Conservation (phyloP, 2,113 vertebrate genomes). For the Colossoma macropomum region DNA sequence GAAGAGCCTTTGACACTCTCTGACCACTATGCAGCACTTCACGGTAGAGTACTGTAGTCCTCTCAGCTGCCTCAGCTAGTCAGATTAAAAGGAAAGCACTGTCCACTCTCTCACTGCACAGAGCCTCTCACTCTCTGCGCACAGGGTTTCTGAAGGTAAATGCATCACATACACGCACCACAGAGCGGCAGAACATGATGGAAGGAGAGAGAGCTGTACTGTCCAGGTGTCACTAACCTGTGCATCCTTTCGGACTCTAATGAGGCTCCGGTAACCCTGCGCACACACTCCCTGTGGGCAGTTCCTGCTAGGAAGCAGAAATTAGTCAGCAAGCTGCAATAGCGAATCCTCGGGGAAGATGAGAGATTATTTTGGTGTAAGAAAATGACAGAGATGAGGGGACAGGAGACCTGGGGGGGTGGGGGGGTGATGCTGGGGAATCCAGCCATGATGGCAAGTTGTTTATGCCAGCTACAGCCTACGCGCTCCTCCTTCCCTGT, state of each 20-base stretch:
- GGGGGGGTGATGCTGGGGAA: not conserved
- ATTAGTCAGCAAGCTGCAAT: conserved; percentile 22
- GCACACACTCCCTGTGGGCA: not conserved
- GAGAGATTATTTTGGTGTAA: conserved; percentile 19
- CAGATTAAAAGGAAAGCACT: conserved; percentile 1
- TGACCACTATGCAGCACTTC: not conserved
- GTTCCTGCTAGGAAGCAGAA: conserved; percentile 6
- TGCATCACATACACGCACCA: not conserved
- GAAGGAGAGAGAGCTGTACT: not conserved
- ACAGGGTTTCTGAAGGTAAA: not conserved
- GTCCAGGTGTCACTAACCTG: conserved; percentile 38
- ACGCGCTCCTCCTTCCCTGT: conserved; percentile 8
- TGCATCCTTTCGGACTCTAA: conserved; percentile 42
- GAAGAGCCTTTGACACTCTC: not conserved
- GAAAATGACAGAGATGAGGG: conserved; percentile 6
- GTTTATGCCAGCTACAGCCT: conserved; percentile 6
- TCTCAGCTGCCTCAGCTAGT: not conserved
- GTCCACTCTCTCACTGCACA: not conserved
- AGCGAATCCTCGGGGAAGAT: conserved; percentile 3
- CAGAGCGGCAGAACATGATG: not conserved
- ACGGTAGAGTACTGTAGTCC: not conserved
- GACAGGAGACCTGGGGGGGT: not conserved
- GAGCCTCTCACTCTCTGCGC: not conserved
- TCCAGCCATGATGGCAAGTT: conserved; percentile 1
- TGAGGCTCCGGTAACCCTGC: conserved; percentile 34